These are phyloP conservation scores for Oscheius onirici DNA, from an alignment of 2,888 invertebrate species.

Conservation along the genomic window DNA sequence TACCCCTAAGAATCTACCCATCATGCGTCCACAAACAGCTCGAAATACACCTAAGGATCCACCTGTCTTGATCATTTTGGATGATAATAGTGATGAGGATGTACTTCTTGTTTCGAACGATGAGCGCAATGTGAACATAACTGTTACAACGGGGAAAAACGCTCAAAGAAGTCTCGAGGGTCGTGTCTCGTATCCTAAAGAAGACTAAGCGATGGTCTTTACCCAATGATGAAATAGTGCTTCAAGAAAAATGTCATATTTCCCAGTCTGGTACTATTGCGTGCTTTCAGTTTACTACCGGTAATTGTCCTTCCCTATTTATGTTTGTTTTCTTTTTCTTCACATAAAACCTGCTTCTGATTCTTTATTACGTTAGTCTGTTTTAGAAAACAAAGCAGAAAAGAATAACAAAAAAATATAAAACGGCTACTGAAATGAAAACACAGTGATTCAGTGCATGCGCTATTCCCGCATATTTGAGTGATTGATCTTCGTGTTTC, in stretches of 20 bases:
- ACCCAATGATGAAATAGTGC: too few relatives aligned
- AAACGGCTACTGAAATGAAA: constrained; percentile 58
- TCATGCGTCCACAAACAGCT: too few relatives aligned
- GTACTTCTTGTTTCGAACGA: too few relatives aligned
- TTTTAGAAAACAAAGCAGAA: constrained; percentile 61
- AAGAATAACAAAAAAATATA: constrained; percentile 63
- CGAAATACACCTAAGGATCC: too few relatives aligned
- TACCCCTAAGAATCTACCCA: too few relatives aligned
- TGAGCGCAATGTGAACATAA: too few relatives aligned
- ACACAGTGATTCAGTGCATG: constrained; percentile 65
- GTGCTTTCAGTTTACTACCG: neutral
- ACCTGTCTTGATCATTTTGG: too few relatives aligned
- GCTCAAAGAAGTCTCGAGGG: too few relatives aligned
- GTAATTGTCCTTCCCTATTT: neutral
- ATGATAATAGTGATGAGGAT: too few relatives aligned
- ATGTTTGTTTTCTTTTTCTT: neutral
- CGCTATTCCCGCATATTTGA: constrained; percentile 54
- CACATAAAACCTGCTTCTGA: neutral
- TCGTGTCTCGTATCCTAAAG: too few relatives aligned
- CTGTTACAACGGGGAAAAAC: too few relatives aligned
- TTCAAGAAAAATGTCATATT: neutral
- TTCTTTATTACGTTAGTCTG: neutral
- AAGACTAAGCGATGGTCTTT: too few relatives aligned
- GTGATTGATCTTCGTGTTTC: constrained; percentile 53
- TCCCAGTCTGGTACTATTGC: neutral